These are phyloP conservation scores for Eremobia ochroleuca DNA, from an alignment of 2,888 invertebrate species.

Conservation along the genomic window DNA sequence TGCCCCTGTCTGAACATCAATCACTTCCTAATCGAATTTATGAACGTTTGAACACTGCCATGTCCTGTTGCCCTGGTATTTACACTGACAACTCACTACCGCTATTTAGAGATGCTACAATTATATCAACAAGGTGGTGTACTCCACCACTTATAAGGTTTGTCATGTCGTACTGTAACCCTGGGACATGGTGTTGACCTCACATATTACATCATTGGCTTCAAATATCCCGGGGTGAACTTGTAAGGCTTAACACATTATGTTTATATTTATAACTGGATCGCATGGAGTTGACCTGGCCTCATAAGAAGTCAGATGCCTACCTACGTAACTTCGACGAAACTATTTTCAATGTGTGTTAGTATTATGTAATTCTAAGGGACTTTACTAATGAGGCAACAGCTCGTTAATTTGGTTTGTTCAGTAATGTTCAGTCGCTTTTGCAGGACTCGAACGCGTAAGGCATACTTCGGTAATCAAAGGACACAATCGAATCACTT, in stretches of 20 bases:
- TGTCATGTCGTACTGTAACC: conserved; percentile 28
- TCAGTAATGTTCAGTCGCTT: conserved; percentile 35
- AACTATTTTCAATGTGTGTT: conserved; percentile 38
- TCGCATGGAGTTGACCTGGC: conserved; percentile 30
- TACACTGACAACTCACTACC: conserved; percentile 57
- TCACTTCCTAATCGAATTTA: conserved; percentile 86
- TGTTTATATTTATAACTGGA: conserved; percentile 33
- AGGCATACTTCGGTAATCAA: conserved; percentile 26
- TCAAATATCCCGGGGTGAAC: conserved; percentile 20
- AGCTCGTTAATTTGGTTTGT: conserved; percentile 42
- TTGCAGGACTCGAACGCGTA: conserved; percentile 10
- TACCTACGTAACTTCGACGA: conserved; percentile 20
- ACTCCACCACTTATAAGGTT: conserved; percentile 32
- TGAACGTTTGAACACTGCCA: conserved; percentile 76
- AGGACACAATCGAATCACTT: conserved; percentile 24
- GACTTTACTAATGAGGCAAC: conserved; percentile 41
- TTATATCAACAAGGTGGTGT: conserved; percentile 33
- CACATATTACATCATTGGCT: conserved; percentile 29
- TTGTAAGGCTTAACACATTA: conserved; percentile 38
- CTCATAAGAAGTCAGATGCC: conserved; percentile 6
- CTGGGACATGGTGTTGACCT: conserved; percentile 45
- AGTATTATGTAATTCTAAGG: conserved; percentile 38
- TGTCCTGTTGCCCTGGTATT: conserved; percentile 62
- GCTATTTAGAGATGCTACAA: conserved; percentile 52
- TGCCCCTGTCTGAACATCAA: conserved; percentile 74